phyloP scores from a whole-genome alignment of 2,113 vertebrate species.

The Zosterops japonicus region DNA sequence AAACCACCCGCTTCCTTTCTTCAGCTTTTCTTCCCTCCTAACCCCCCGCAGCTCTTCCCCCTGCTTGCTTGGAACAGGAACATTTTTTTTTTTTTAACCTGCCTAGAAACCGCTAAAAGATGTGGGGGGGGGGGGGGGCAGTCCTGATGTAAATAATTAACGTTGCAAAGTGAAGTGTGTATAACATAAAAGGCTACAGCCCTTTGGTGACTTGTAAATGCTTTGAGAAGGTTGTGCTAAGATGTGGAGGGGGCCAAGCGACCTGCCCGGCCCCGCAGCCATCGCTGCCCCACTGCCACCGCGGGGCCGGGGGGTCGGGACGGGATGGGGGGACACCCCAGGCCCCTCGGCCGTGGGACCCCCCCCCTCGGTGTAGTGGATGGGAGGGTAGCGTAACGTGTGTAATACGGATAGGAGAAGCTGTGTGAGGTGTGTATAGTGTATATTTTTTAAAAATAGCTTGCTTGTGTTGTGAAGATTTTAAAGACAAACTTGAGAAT shows the following conservation, averaged over 20 bases:
- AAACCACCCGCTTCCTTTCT: constrained; percentile 57
- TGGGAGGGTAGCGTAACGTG: constrained; percentile 67
- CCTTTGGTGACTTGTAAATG: constrained; percentile 78
- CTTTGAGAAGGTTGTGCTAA: constrained; percentile 70
- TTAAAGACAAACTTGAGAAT: constrained; percentile 85
- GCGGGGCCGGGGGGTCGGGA: not conserved
- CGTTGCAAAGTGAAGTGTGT: constrained; percentile 75
- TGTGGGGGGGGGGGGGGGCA: not conserved
- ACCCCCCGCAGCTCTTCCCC: constrained; percentile 22
- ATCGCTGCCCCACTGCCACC: constrained; percentile 57
- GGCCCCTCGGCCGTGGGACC: constrained; percentile 23
- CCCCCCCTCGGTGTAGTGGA: constrained; percentile 48
- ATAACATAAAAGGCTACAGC: constrained; percentile 73
- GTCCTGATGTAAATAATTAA: constrained; percentile 77
- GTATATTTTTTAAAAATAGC: constrained; percentile 88
- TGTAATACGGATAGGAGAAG: constrained; percentile 76
- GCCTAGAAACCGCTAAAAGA: constrained; percentile 59
- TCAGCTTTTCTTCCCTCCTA: constrained; percentile 46
- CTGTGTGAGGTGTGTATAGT: constrained; percentile 89
- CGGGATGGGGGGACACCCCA: not conserved
- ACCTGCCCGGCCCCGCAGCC: constrained; percentile 64
- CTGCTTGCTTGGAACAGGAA: constrained; percentile 44
- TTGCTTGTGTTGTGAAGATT: constrained; percentile 87
- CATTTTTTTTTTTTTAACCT: not conserved
- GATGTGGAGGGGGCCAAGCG: constrained; percentile 72